Percentiles rank a stretch among this genome's conserved stretches.
Conservation (phyloP, 2,888 invertebrate species). For the Acrobasis suavella region DNA sequence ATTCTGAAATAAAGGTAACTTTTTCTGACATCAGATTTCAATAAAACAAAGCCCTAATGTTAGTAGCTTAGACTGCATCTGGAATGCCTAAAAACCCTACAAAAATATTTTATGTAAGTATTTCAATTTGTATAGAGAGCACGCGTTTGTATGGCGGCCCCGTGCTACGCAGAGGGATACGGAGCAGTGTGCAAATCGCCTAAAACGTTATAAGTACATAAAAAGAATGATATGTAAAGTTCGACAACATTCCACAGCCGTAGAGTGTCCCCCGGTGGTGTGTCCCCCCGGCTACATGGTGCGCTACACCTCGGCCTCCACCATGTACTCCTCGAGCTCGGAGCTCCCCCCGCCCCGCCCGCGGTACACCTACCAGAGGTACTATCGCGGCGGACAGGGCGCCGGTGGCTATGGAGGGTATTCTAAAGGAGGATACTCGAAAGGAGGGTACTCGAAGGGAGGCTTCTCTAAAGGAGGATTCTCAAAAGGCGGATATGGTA, state of each 20-base stretch:
- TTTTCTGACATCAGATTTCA: no score
- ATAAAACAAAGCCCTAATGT: no score
- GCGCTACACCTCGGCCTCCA: conserved; percentile 64
- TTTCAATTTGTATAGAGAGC: no score
- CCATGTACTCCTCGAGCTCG: conserved; percentile 87
- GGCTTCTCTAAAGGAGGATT: conserved; percentile 54
- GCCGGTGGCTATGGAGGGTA: conserved; percentile 51
- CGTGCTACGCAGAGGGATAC: no score
- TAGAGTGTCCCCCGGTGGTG: conserved; percentile 73
- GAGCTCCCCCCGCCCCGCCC: conserved; percentile 71
- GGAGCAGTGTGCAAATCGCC: no score
- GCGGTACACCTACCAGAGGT: conserved; percentile 63
- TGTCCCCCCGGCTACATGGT: conserved; percentile 86
- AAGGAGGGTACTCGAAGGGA: conserved; percentile 48
- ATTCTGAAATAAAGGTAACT: no score
- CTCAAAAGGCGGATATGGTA: conserved; percentile 50
- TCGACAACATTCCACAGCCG: conserved; percentile 41
- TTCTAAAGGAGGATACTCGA: conserved; percentile 55
- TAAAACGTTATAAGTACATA: no score
- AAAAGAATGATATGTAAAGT: no score
- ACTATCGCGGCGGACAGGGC: conserved; percentile 50
- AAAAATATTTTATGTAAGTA: no score
- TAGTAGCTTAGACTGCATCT: no score
- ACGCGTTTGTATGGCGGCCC: no score
- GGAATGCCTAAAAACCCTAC: no score